Base-by-base conservation (phyloP, 2,888 invertebrate genomes). In the Coelinius sp. region DNA sequence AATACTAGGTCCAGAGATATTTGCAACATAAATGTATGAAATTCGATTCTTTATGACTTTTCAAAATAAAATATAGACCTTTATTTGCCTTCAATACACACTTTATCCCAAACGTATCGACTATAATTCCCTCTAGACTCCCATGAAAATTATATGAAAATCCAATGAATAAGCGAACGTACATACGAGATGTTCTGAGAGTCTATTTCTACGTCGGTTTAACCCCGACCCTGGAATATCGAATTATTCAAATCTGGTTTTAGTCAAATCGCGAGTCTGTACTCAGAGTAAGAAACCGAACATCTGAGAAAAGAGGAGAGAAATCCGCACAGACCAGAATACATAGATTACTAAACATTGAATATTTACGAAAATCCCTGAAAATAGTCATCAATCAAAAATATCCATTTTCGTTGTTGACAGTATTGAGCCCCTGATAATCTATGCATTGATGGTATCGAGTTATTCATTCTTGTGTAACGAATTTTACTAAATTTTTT, bases 231-330 rank as follows among this genome's bases (percentile, higher is more conserved):
- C 14, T 25, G 31, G 46, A 68, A 68, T 68, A 68, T 68, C 52
- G 67, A 67, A 67, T 67, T 67, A 67, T 67, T 67, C 67, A 67
- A 67, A 67, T 67, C 25, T n/a, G 53, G 67, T 67, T n/a, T 67
- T 67, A 67, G 67, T 20, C 67, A 67, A 53, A 67, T 67, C 53
- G 52, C 7, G 53, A 38, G 24, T 31, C 22, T 24, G 35, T 59
- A 17, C 17, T 35, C n/a, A 14, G 14, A 20, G 49, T 44, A 14
- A 64, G 64, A 38, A 38, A 24, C 20, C 27, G 49, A 46, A 49
- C 46, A 14, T 35, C 35, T 59, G 59, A 59, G n/a, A 59, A 59
- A 59, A 35, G 31, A 35, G 27, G 24, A 56, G 27, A 14, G 56
- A 27, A 14, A 27, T 27, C 20, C 22, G n/a, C 12, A 6, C 44